Percentiles rank a stretch among this genome's conserved stretches.
These are phyloP conservation scores for Xestia rhomboidea DNA, from an alignment of 2,888 invertebrate genomes.

Conservation along the genomic window DNA sequence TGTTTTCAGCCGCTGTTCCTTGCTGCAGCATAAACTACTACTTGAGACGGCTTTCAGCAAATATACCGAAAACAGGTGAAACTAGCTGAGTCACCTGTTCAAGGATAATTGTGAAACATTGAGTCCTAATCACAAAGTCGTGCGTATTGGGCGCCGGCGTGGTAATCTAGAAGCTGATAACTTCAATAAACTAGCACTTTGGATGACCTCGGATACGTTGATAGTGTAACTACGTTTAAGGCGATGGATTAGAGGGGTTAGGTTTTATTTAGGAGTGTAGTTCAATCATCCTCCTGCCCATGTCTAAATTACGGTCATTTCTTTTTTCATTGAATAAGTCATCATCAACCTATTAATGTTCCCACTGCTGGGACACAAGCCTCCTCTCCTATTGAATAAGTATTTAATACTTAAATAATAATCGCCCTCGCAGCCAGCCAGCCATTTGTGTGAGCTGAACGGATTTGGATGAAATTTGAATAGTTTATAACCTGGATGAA, in stretches of 20 bases:
- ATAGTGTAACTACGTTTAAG: slow-evolving; percentile 17
- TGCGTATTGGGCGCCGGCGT: slow-evolving; percentile 41
- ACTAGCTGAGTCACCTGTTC: slow-evolving; percentile 14
- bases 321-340: not conserved
- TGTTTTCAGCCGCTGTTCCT: not conserved
- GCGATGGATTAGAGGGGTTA: slow-evolving; percentile 16
- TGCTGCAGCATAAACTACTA: not conserved
- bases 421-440: not conserved
- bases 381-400: too few relatives aligned
- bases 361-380: too few relatives aligned
- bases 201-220: slow-evolving; percentile 41
- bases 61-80: not conserved
- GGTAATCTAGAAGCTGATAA: slow-evolving; percentile 57
- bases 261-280: not conserved
- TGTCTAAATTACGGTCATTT: not conserved
- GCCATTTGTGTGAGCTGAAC: not conserved
- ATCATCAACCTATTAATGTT: too few relatives aligned
- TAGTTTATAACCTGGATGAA: too few relatives aligned
- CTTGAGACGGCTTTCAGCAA: not conserved
- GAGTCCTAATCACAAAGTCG: slow-evolving; percentile 36
- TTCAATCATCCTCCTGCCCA: not conserved
- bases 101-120: slow-evolving; percentile 50
- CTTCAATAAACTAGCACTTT: slow-evolving; percentile 47
- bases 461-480: too few relatives aligned
- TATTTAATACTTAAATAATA: not conserved